These are phyloP conservation scores for Batillaria attramentaria DNA, from an alignment of 1,140 invertebrate species.

Conservation along the genomic window DNA sequence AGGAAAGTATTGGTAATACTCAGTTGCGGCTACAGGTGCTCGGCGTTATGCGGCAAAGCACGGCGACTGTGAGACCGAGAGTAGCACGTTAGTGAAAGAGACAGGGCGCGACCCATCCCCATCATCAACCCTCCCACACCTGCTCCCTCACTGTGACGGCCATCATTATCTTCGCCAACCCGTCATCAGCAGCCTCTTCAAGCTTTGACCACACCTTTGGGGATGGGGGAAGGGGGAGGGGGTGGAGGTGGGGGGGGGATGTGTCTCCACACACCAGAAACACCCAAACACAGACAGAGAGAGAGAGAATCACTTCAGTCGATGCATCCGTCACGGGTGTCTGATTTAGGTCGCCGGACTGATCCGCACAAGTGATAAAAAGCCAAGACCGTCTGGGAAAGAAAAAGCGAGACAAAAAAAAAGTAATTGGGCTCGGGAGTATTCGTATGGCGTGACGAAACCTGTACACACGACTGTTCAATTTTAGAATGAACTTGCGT, in stretches of 20 bases:
- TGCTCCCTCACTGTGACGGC: neutral
- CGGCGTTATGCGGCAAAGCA: neutral
- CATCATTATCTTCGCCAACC: neutral
- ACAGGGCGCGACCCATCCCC: neutral
- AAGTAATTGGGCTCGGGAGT: neutral
- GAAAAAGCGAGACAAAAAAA: neutral
- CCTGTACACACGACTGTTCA: neutral
- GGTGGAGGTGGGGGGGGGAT: neutral
- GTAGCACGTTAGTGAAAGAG: neutral
- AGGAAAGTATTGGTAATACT: too few relatives aligned
- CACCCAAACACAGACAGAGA: neutral
- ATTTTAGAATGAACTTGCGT: too few relatives aligned
- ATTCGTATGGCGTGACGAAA: neutral
- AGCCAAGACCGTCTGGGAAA: neutral
- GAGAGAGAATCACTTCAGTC: too few relatives aligned
- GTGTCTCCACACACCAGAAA: neutral
- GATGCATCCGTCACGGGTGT: too few relatives aligned
- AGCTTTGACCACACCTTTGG: neutral
- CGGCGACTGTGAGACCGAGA: neutral
- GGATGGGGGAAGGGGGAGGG: neutral
- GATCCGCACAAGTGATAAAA: neutral
- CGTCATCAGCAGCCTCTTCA: neutral
- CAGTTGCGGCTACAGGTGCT: too few relatives aligned
- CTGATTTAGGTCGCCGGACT: neutral
- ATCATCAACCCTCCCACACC: neutral